phyloP scores from a whole-genome alignment of 1,140 invertebrate species.

The Ips nitidus region DNA sequence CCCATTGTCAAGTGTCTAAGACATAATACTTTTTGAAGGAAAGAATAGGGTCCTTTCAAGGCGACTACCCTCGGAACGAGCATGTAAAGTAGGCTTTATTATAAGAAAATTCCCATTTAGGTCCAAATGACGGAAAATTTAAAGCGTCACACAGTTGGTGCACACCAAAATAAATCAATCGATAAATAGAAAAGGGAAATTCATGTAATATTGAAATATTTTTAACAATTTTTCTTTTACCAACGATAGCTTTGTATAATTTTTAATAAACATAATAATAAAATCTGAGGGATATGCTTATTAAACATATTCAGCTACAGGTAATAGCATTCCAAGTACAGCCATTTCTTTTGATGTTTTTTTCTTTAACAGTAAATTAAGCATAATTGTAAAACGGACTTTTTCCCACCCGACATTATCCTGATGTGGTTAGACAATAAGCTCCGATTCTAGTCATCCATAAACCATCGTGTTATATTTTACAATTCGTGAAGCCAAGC shows the following conservation, averaged over 20 bases:
- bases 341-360: background rate
- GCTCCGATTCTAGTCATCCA: constrained; percentile 22
- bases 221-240: background rate
- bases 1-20: constrained; percentile 35
- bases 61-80: constrained; percentile 40
- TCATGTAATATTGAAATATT: background rate
- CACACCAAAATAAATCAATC: constrained; percentile 34
- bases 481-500: constrained; percentile 27
- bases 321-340: too few species aligned
- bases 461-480: constrained; percentile 22
- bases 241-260: background rate
- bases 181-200: constrained; percentile 5
- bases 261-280: too few species aligned
- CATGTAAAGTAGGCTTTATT: constrained; percentile 48
- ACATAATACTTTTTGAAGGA: constrained; percentile 36
- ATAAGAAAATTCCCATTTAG: constrained; percentile 45
- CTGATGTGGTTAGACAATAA: constrained; percentile 30
- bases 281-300: too few species aligned
- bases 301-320: too few species aligned
- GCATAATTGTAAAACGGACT: constrained; percentile 26
- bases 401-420: constrained; percentile 29
- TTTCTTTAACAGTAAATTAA: constrained; percentile 16
- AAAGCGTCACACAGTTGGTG: constrained; percentile 37
- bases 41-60: constrained; percentile 38
- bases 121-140: constrained; percentile 45